Evolutionary conservation across 2,113 vertebrate genomes (phyloP), one percentile per base, ranked within the genome.

Genomic region (Chrysemys picta): DNA sequence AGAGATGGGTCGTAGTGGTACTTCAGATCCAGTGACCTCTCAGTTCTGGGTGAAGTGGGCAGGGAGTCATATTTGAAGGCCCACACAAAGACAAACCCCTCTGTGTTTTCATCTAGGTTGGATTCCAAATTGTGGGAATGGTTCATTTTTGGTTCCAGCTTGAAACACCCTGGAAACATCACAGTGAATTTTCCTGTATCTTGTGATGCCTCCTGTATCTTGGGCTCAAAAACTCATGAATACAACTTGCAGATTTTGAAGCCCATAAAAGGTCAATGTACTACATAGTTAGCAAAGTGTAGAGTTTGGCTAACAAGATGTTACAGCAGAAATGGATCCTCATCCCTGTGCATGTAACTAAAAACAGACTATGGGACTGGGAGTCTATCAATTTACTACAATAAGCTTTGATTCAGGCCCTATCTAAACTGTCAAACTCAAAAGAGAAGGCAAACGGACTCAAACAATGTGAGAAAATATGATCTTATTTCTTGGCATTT

Each of bases 261-360:
- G 6, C 57, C 57, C 57, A 59, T 59, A 59, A 29, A 59, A 31
- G 38, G 9, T 11, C n/a, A 38, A 38, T 22, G 9, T n/a, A 72
- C 65, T 1, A 0, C 52, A 42, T 76, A 86, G 89, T 92, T 94
- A 92, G 53, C 83, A 3, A 72, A 21, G 38, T 85, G 27, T 25
- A 86, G 86, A 38, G 84, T 62, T 22, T 78, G n/a, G 14, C 2
- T 93, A 89, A 93, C 62, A 45, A 88, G 83, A 49, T 88, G 24
- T 45, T 88, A 80, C 47, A 54, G 85, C 35, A 88, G 52, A 91
- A 95, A 85, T 42, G n/a, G 45, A 95, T 91, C 90, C 80, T 81
- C 1, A 1, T 31, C 52, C 79, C 78, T 31, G 27, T 0, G 1
- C 19, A 50, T 94, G 52, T 35, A 92, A 52, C 5, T 59, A 79